phyloP scores from a whole-genome alignment of 1,140 invertebrate genomes.

The Drosophila auraria region DNA sequence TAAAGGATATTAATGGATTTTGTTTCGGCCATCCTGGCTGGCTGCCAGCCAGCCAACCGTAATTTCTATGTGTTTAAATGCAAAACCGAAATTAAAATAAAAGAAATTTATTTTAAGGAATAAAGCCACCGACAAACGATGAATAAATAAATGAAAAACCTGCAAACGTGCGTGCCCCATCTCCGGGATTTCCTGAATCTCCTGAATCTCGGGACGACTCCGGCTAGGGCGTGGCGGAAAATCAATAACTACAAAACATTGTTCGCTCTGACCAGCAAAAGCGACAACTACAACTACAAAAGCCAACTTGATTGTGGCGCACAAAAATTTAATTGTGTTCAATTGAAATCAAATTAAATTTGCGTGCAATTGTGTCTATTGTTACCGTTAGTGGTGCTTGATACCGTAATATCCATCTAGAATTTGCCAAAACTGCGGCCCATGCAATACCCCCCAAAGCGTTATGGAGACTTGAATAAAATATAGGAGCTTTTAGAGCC shows the following conservation, averaged over 20 bases:
- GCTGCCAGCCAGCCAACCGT: slow-evolving; percentile 47
- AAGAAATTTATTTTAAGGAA: slow-evolving; percentile 35
- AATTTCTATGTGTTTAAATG: slow-evolving; percentile 32
- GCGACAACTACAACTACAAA: slow-evolving; percentile 48
- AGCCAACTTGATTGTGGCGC: slow-evolving; percentile 56
- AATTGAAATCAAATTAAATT: slow-evolving; percentile 60
- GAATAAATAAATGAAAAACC: slow-evolving; percentile 71
- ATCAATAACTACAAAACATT: slow-evolving; percentile 53
- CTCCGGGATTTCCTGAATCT: slow-evolving; percentile 6
- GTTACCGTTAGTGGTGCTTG: slow-evolving; percentile 4
- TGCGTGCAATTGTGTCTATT: slow-evolving; percentile 40
- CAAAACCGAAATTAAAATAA: slow-evolving; percentile 37
- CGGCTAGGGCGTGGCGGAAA: slow-evolving; percentile 42
- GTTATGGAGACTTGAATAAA: no score
- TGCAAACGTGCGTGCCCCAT: slow-evolving; percentile 38
- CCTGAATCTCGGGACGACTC: slow-evolving; percentile 4
- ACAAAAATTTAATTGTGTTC: slow-evolving; percentile 73
- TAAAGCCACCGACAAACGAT: slow-evolving; percentile 51
- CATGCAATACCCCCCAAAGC: background rate
- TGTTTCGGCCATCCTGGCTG: slow-evolving; percentile 33
- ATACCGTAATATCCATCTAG: slow-evolving; percentile 16
- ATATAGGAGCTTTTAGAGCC: background rate
- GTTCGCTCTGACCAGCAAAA: slow-evolving; percentile 27
- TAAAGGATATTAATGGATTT: slow-evolving; percentile 81
- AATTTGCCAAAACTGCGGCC: slow-evolving; percentile 20